Percentiles rank a stretch among this genome's conserved stretches.
These are phyloP conservation scores for Leptinotarsa rubiginosa DNA, from an alignment of 2,888 invertebrate genomes.

Conservation along the genomic window DNA sequence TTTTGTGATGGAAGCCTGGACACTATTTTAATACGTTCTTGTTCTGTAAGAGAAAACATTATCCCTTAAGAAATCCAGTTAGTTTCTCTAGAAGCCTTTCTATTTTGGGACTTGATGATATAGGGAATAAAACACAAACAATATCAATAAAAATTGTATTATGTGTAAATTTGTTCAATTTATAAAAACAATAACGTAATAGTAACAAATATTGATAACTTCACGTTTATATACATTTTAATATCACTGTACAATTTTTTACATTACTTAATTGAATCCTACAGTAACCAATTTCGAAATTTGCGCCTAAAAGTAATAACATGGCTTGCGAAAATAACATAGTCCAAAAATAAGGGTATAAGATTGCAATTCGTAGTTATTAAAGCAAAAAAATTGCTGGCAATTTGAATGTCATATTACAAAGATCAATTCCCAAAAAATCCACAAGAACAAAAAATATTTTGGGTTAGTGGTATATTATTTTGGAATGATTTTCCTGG, in stretches of 20 bases:
- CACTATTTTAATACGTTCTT: too few relatives aligned
- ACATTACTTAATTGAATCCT: conserved; percentile 41
- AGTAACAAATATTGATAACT: conserved; percentile 64
- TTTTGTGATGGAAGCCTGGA: too few relatives aligned
- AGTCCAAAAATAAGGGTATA: conserved; percentile 28
- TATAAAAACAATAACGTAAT: conserved; percentile 66
- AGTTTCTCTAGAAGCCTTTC: too few relatives aligned
- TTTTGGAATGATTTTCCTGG: too few relatives aligned
- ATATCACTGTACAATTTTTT: conserved; percentile 57
- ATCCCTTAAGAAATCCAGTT: too few relatives aligned
- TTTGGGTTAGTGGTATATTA: too few relatives aligned
- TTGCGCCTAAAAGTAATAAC: conserved; percentile 25
- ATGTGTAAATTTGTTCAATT: conserved; percentile 64
- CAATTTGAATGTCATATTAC: background rate
- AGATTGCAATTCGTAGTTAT: conserved; percentile 26
- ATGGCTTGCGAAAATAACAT: conserved; percentile 42
- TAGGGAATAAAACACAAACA: conserved; percentile 32
- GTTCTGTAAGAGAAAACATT: too few relatives aligned
- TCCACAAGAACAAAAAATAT: too few relatives aligned
- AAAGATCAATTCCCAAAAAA: background rate
- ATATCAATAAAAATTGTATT: conserved; percentile 58
- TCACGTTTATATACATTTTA: conserved; percentile 57
- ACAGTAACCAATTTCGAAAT: conserved; percentile 11
- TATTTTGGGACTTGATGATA: background rate
- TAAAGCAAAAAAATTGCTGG: conserved; percentile 35